Evolutionary conservation across 2,888 invertebrate genomes (phyloP).

Genomic region (Podotricha telesiphe): DNA sequence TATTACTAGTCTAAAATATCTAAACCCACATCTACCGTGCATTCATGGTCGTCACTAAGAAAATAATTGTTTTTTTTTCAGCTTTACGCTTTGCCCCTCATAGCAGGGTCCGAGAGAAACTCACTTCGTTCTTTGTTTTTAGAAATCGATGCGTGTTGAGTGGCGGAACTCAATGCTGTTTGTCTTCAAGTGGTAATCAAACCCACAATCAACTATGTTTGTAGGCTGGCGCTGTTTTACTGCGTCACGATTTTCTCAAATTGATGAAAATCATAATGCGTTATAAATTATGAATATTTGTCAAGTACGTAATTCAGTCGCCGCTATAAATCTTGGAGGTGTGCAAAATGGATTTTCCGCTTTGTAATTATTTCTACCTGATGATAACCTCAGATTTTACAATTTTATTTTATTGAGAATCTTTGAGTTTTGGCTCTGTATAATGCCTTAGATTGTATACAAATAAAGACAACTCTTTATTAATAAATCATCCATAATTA

Average conservation of each 20-base stretch:
- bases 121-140: no score
- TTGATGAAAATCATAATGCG: not conserved
- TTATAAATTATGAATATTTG: conserved; percentile 25
- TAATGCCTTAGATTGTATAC: not conserved
- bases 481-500: not conserved
- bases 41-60: no score
- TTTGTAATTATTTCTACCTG: conserved; percentile 12
- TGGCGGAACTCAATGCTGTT: no score
- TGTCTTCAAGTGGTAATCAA: no score
- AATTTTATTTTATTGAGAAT: conserved; percentile 8
- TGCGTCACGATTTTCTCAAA: no score
- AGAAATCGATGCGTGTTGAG: no score
- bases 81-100: no score
- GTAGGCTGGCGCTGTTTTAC: not conserved
- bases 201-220: no score
- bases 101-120: no score
- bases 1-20: no score
- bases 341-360: conserved; percentile 23
- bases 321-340: conserved; percentile 19
- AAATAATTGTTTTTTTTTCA: no score
- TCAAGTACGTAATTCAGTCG: conserved; percentile 22
- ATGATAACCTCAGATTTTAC: conserved; percentile 2
- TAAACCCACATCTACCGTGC: no score
- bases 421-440: not conserved
- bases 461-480: not conserved